Evolutionary conservation across 1,140 invertebrate species (phyloP).

Genomic region (Daktulosphaira vitifoliae): DNA sequence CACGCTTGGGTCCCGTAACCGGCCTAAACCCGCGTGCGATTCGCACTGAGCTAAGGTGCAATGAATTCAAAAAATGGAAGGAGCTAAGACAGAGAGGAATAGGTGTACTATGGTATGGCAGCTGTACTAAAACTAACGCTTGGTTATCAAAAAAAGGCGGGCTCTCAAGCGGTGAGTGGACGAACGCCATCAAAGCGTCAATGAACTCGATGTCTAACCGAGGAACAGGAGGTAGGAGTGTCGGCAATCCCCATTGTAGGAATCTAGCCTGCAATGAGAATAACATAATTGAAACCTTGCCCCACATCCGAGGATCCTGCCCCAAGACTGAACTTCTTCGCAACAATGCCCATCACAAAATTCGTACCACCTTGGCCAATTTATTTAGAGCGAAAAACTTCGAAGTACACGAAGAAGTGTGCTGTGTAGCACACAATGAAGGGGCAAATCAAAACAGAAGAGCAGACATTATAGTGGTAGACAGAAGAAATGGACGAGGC

Average conservation of each 20-base stretch:
- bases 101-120: neutral
- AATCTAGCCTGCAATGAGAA: neutral
- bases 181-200: no score
- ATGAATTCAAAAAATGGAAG: neutral
- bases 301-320: slow-evolving; percentile 3
- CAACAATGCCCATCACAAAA: slow-evolving; percentile 4
- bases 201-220: no score
- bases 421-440: neutral
- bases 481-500: neutral
- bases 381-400: neutral
- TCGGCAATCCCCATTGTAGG: neutral
- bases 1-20: neutral
- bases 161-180: no score
- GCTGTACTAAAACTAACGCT: neutral
- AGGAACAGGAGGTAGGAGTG: neutral
- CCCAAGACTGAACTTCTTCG: slow-evolving; percentile 8
- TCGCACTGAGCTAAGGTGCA: neutral
- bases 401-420: slow-evolving; percentile 5
- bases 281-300: slow-evolving; percentile 3
- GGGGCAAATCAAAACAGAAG: neutral
- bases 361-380: neutral
- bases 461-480: slow-evolving; percentile 1
- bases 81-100: neutral
- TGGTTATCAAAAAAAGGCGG: no score
- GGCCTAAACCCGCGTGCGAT: neutral